These are phyloP conservation scores for Valencia hispanica DNA, from an alignment of 2,797 vertebrate species.

Conservation along the genomic window DNA sequence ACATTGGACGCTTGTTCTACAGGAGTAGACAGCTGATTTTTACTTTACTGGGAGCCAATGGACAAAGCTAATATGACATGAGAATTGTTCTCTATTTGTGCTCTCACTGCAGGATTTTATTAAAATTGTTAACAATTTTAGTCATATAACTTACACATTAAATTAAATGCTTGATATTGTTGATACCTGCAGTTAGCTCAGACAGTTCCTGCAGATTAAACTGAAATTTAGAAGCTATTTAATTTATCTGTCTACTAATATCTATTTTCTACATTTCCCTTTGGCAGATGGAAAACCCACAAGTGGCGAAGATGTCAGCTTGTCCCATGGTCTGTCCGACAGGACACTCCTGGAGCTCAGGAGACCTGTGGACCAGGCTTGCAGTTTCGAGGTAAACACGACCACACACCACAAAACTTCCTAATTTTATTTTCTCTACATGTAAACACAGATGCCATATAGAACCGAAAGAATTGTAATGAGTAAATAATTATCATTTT, in stretches of 20 bases:
- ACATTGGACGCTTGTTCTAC: too few species aligned
- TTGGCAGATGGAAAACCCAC: conserved; percentile 94
- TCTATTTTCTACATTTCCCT: not conserved
- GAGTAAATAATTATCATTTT: not conserved
- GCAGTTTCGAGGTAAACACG: conserved; percentile 89
- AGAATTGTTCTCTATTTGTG: not conserved
- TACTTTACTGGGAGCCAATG: not conserved
- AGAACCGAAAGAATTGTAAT: not conserved
- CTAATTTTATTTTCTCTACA: not conserved
- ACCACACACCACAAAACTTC: not conserved
- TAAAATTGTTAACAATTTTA: not conserved
- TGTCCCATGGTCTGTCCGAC: conserved; percentile 91
- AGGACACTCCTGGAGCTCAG: conserved; percentile 90
- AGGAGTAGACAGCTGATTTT: not conserved
- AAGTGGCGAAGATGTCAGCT: conserved; percentile 96
- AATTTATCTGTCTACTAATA: not conserved
- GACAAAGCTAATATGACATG: not conserved
- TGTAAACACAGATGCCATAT: not conserved
- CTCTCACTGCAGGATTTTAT: not conserved
- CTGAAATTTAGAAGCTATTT: too few species aligned
- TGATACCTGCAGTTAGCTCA: not conserved
- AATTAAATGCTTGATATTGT: not conserved
- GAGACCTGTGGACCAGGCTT: conserved; percentile 93
- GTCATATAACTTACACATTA: not conserved
- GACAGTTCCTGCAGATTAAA: not conserved